A percentile compares a stretch with the other conserved stretches of the same genome.
Evolutionary conservation across 1,140 invertebrate genomes (phyloP).

Genomic region (Tetranychus cinnabarinus): DNA sequence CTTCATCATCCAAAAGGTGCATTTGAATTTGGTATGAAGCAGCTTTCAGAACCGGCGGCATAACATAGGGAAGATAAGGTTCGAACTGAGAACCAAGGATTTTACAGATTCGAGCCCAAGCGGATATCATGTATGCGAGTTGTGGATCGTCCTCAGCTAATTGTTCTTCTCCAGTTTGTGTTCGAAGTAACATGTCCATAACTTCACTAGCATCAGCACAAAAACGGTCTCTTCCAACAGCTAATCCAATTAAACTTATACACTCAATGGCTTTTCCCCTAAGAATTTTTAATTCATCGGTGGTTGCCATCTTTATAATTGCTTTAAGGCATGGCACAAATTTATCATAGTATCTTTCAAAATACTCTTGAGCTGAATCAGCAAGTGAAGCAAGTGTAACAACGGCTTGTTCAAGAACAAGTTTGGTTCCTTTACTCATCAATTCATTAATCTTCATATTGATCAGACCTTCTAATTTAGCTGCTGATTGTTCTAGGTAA

Average conservation of each 20-base stretch:
- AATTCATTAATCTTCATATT: slow-evolving; percentile 78
- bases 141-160: slow-evolving; percentile 87
- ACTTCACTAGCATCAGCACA: slow-evolving; percentile 76
- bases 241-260: slow-evolving; percentile 88
- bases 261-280: slow-evolving; percentile 94
- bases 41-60: slow-evolving; percentile 83
- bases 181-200: slow-evolving; percentile 82
- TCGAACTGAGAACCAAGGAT: slow-evolving; percentile 84
- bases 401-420: slow-evolving; percentile 91
- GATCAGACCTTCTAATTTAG: slow-evolving; percentile 68
- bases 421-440: slow-evolving; percentile 55
- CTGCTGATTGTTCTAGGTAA: slow-evolving; percentile 74
- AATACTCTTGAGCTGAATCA: slow-evolving; percentile 93
- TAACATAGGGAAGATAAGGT: slow-evolving; percentile 87
- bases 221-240: slow-evolving; percentile 90
- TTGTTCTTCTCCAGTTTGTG: slow-evolving; percentile 49
- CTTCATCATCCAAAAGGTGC: slow-evolving; percentile 47
- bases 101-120: slow-evolving; percentile 96
- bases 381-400: slow-evolving; percentile 96
- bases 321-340: slow-evolving; percentile 92
- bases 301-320: slow-evolving; percentile 80
- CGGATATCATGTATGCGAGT: slow-evolving; percentile 85
- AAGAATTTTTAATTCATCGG: slow-evolving; percentile 59
- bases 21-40: slow-evolving; percentile 93
- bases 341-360: slow-evolving; percentile 43